phyloP scores from a whole-genome alignment of 2,888 invertebrate genomes.

The Drosophila meridionalis region DNA sequence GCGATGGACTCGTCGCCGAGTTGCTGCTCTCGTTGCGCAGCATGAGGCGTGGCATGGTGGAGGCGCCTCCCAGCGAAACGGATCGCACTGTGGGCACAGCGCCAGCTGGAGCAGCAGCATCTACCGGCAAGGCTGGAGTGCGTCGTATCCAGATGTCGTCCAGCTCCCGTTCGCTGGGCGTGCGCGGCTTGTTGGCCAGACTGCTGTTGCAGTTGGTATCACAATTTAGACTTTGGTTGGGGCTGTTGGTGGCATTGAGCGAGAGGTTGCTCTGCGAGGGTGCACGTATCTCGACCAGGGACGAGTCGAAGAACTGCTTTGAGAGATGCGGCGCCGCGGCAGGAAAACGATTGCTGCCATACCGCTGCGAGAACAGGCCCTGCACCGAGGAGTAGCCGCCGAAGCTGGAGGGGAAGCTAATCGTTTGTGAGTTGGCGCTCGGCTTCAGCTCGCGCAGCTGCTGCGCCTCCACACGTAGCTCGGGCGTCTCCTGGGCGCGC shows the following conservation, averaged over 20 bases:
- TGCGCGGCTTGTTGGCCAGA: slow-evolving; percentile 61
- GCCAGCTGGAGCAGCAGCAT: slow-evolving; percentile 1
- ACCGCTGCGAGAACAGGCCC: slow-evolving; percentile 86
- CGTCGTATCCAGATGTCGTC: slow-evolving; percentile 83
- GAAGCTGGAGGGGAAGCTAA: slow-evolving; percentile 89
- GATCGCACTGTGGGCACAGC: slow-evolving; percentile 24
- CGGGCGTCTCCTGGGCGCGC: slow-evolving; percentile 84
- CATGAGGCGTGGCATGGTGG: slow-evolving; percentile 66
- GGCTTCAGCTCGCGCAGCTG: slow-evolving; percentile 77
- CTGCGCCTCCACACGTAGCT: slow-evolving; percentile 81
- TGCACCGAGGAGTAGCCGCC: slow-evolving; percentile 87
- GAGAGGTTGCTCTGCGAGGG: slow-evolving; percentile 85
- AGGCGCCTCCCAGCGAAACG: slow-evolving; percentile 47
- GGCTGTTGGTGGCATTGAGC: slow-evolving; percentile 61
- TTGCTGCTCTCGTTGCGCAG: slow-evolving; percentile 70
- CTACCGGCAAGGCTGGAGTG: slow-evolving; percentile 22
- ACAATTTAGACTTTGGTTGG: slow-evolving; percentile 75
- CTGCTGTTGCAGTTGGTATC: slow-evolving; percentile 66
- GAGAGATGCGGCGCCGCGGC: slow-evolving; percentile 88
- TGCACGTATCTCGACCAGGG: slow-evolving; percentile 91
- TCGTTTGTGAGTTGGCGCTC: slow-evolving; percentile 87
- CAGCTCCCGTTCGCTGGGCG: slow-evolving; percentile 69
- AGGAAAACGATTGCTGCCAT: slow-evolving; percentile 78
- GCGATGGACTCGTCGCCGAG: slow-evolving; percentile 74
- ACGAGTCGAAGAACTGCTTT: slow-evolving; percentile 92